Evolutionary conservation across 2,888 invertebrate genomes (phyloP).

Genomic region (Volucella inflata): DNA sequence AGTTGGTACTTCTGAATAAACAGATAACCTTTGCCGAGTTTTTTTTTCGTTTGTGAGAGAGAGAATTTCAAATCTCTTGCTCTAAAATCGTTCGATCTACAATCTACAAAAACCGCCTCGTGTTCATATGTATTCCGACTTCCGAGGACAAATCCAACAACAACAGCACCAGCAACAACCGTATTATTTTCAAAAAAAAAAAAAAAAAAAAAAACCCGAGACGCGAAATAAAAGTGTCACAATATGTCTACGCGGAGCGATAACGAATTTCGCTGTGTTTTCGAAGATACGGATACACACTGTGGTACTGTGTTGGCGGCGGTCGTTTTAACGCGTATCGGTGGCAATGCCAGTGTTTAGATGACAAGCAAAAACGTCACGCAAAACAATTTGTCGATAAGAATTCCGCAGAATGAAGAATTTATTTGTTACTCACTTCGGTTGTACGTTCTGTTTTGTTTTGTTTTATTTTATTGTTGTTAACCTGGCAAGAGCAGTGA

Average conservation of each 20-base stretch:
- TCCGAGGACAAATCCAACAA: too few relatives aligned
- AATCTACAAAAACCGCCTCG: too few relatives aligned
- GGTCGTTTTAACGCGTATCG: background rate
- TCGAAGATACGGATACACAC: slow-evolving; percentile 13
- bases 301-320: slow-evolving; percentile 11
- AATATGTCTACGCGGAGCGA: slow-evolving; percentile 39
- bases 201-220: slow-evolving; percentile 38
- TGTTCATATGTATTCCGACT: too few relatives aligned
- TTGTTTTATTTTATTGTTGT: background rate
- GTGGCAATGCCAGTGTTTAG: slow-evolving; percentile 32
- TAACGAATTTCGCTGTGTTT: slow-evolving; percentile 52
- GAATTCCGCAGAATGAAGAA: slow-evolving; percentile 24
- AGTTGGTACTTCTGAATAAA: slow-evolving; percentile 49
- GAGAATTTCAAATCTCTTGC: slow-evolving; percentile 44
- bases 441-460: slow-evolving; percentile 42
- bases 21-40: slow-evolving; percentile 53
- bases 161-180: too few relatives aligned
- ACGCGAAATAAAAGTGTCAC: slow-evolving; percentile 54
- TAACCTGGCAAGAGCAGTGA: slow-evolving; percentile 52
- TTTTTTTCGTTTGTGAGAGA: slow-evolving; percentile 14
- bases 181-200: background rate
- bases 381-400: slow-evolving; percentile 49
- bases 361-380: slow-evolving; percentile 61
- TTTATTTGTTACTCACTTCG: slow-evolving; percentile 39
- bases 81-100: too few relatives aligned